Percentiles rank a stretch among this genome's conserved stretches.
phyloP scores from a whole-genome alignment of 2,888 invertebrate genomes.

The Aleiodes testaceus region DNA sequence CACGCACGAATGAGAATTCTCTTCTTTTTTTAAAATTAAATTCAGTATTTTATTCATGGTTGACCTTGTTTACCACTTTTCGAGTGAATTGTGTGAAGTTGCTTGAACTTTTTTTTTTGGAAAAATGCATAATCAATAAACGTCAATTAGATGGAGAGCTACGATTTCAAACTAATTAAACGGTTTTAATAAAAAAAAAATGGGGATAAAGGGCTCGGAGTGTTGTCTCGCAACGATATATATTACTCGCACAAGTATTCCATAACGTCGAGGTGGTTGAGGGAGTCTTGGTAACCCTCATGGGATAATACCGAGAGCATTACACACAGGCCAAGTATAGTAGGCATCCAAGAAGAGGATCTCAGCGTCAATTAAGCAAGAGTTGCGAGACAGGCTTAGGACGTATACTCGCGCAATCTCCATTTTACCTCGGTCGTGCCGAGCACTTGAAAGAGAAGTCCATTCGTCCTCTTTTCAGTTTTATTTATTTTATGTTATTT shows the following conservation, averaged over 20 bases:
- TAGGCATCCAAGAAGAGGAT: constrained; percentile 52
- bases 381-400: constrained; percentile 61
- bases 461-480: constrained; percentile 40
- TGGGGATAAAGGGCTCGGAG: constrained; percentile 5
- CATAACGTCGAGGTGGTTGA: constrained; percentile 29
- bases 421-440: constrained; percentile 56
- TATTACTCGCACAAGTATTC: constrained; percentile 48
- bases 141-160: constrained; percentile 40
- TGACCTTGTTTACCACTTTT: too few relatives aligned
- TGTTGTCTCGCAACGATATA: constrained; percentile 37
- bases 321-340: constrained; percentile 46
- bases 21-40: not conserved
- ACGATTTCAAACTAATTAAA: constrained; percentile 55
- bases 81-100: too few relatives aligned
- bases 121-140: constrained; percentile 11
- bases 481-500: constrained; percentile 18
- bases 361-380: constrained; percentile 64
- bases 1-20: constrained; percentile 40
- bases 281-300: constrained; percentile 30
- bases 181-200: constrained; percentile 40
- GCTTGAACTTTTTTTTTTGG: too few relatives aligned
- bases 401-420: constrained; percentile 62
- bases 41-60: not conserved
- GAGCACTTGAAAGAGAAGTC: constrained; percentile 47
- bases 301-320: constrained; percentile 29